These are phyloP conservation scores for Procambarus virginalis DNA, from an alignment of 1,140 invertebrate genomes.

Conservation along the genomic window DNA sequence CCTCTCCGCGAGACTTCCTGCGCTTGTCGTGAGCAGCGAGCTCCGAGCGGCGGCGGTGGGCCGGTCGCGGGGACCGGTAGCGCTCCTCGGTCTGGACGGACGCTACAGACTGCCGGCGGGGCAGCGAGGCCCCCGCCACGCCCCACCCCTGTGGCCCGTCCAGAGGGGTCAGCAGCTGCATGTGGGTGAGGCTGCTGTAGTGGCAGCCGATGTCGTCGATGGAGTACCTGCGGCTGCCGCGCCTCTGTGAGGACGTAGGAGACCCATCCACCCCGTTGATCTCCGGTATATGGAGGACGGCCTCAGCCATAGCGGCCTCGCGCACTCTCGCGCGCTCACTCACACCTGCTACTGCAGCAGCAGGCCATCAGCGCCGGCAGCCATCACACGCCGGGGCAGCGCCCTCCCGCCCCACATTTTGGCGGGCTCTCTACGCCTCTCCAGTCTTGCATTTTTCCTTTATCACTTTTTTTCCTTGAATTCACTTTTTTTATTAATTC, in stretches of 20 bases:
- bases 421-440: too few species aligned
- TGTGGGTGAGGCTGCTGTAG: constrained; percentile 34
- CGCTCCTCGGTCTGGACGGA: constrained; percentile 38
- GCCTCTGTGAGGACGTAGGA: too few species aligned
- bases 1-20: constrained; percentile 11
- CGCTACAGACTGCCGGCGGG: constrained; percentile 32
- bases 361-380: too few species aligned
- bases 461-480: too few species aligned
- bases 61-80: constrained; percentile 8
- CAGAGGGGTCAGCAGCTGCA: constrained; percentile 25
- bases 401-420: too few species aligned
- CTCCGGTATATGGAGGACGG: not conserved
- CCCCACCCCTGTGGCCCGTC: not conserved
- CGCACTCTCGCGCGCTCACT: too few species aligned
- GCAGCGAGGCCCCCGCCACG: not conserved
- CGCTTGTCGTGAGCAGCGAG: constrained; percentile 8
- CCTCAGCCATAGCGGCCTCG: too few species aligned
- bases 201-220: constrained; percentile 44
- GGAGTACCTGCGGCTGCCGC: constrained; percentile 25
- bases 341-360: too few species aligned
- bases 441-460: too few species aligned
- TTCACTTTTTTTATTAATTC: too few species aligned
- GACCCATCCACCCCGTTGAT: constrained; percentile 6
- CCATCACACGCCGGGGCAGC: too few species aligned
- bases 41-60: constrained; percentile 33